Base-by-base conservation (phyloP, 37 sponge, comb jelly and placozoan species). In the Amphimedon queenslandica region DNA sequence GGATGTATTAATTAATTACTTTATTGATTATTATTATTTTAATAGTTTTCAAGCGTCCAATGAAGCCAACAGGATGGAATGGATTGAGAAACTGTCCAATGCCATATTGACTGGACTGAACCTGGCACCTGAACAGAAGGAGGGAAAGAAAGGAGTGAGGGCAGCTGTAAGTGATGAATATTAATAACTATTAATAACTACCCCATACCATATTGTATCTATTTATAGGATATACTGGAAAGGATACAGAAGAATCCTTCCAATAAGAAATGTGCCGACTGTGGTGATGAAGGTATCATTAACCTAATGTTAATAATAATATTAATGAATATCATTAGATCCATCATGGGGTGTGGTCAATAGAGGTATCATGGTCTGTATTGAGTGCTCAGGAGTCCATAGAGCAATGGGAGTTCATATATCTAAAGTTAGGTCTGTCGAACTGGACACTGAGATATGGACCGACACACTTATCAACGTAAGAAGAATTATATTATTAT, bases 301-400 rank as follows among this genome's bases (percentile, higher is more conserved):
- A 53, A 20, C 31, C 25, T 11, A 10, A 25, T 69, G 36, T 37
- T 16, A 11, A 40, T 13, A 34, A 30, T 18, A 8, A 47, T 47
- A 47, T 13, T 73, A 61, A 42, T 56, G 10, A 27, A 41, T 47
- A 8, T 47, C 13, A 8, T 66, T 72, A 42, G 93, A 94, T 35
- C 95, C 95, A 0, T 73, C 74, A 1, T 94, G 95, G 95, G 89
- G 84, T 3, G 82, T 83, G 33, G 82, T 94, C 61, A 94, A 94
- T 81, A 76, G 70, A 21, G 84, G 89, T 25, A 73, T 94, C 39
- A 87, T 88, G 88, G 75, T 94, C 35, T 94, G 95, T 67, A 87
- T 91, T 63, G 73, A 94, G 47, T 94, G 95, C 56, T 87, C 93
- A 40, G 84, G 88, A 11, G 82, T 85, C 10, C 90, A 89, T 64